A percentile compares a stretch with the other conserved stretches of the same genome.
These are phyloP conservation scores for Diabrotica undecimpunctata DNA, from an alignment of 1,140 invertebrate genomes.

Conservation along the genomic window DNA sequence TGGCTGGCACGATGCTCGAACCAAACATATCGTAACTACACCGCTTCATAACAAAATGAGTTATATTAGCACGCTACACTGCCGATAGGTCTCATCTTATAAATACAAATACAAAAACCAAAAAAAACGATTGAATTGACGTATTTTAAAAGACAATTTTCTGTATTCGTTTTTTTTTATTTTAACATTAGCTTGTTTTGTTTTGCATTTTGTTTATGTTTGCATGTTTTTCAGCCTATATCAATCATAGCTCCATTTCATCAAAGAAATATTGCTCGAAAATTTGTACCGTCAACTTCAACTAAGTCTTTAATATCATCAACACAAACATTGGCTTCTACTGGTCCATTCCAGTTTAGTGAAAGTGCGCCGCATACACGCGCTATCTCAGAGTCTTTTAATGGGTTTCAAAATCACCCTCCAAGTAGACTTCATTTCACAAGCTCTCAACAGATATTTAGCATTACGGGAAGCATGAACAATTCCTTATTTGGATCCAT, in stretches of 20 bases:
- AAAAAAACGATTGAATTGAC: no score
- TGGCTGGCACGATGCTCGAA: no score
- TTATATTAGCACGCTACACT: no score
- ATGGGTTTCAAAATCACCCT: conserved; percentile 39
- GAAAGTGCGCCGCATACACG: conserved; percentile 1
- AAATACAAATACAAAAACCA: no score
- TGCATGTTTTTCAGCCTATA: conserved; percentile 46
- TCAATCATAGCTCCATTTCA: conserved; percentile 46
- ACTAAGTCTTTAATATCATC: conserved; percentile 27
- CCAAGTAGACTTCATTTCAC: conserved; percentile 5
- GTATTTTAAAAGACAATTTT: no score
- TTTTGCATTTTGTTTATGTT: conserved; percentile 32
- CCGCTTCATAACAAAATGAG: no score
- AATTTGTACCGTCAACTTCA: conserved; percentile 22
- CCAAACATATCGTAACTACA: no score
- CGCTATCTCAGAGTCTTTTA: no score
- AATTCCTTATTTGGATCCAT: conserved; percentile 4
- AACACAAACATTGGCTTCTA: conserved; percentile 11
- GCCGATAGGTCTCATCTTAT: no score
- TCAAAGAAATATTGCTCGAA: conserved; percentile 29
- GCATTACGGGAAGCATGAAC: conserved; percentile 4
- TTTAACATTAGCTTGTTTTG: conserved; percentile 11
- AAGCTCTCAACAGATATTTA: conserved; percentile 5
- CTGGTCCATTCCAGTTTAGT: neutral
- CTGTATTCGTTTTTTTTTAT: neutral